Evolutionary conservation across 2,888 invertebrate genomes (phyloP).

Genomic region (Acrobasis repandana): DNA sequence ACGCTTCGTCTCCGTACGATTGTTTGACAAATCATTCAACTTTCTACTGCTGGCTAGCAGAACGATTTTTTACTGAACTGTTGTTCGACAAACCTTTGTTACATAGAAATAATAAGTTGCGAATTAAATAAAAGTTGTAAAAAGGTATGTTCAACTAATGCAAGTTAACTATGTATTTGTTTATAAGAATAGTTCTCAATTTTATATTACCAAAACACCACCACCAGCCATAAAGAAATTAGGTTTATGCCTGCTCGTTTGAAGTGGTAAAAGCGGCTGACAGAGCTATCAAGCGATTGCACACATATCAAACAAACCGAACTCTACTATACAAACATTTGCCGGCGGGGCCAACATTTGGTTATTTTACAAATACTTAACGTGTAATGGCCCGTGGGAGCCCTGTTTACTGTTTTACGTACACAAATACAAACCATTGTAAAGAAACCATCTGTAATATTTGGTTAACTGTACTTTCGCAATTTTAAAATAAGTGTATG

Average conservation of each 20-base stretch:
- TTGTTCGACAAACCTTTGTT: too few relatives aligned
- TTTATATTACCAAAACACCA: background rate
- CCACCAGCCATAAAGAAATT: constrained; percentile 1
- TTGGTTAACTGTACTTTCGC: constrained; percentile 61
- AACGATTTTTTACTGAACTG: too few relatives aligned
- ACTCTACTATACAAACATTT: constrained; percentile 73
- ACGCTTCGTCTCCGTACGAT: too few relatives aligned
- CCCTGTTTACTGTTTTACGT: constrained; percentile 66
- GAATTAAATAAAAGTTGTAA: too few relatives aligned
- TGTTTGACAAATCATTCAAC: too few relatives aligned
- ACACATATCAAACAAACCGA: constrained; percentile 71
- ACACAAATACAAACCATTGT: constrained; percentile 56
- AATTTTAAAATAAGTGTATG: background rate
- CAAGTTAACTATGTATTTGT: too few relatives aligned
- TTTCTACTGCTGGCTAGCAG: too few relatives aligned
- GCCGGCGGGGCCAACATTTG: constrained; percentile 60
- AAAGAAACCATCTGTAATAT: constrained; percentile 58
- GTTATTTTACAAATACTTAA: constrained; percentile 76
- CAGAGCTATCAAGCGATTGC: constrained; percentile 62
- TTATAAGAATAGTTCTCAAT: too few relatives aligned
- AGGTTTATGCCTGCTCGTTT: constrained; percentile 43
- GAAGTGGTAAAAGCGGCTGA: constrained; percentile 56
- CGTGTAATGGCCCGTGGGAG: constrained; percentile 72
- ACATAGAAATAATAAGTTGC: too few relatives aligned
- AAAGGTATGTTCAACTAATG: too few relatives aligned